Conservation (phyloP, 2,113 vertebrate species). For the Catharus minimus region DNA sequence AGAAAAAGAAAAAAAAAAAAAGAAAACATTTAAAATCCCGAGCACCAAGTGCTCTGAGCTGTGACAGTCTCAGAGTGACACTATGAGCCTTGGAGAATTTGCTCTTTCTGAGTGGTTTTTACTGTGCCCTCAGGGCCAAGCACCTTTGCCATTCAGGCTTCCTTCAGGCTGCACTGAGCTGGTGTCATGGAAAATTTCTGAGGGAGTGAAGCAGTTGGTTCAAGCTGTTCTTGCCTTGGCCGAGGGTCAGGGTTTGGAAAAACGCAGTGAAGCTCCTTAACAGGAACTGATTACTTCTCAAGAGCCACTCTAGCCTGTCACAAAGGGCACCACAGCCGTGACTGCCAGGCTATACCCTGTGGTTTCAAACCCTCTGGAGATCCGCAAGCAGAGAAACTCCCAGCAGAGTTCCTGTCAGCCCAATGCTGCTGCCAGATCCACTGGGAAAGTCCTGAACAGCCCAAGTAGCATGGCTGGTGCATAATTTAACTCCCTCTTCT, state of each 20-base stretch:
- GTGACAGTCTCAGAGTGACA: too few species aligned
- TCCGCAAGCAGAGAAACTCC: background rate
- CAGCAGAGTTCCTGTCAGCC: background rate
- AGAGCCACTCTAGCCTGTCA: background rate
- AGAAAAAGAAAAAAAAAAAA: background rate
- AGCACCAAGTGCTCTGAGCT: too few species aligned
- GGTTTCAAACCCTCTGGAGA: background rate
- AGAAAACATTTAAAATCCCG: too few species aligned
- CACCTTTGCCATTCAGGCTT: background rate
- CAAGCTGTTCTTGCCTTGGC: background rate
- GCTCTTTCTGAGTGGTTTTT: background rate
- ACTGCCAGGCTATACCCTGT: background rate
- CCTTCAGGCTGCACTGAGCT: rapidly evolving
- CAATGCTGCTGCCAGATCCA: background rate
- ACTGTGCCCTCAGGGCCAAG: rapidly evolving
- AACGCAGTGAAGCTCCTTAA: background rate
- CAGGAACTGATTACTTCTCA: background rate
- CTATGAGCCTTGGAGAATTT: background rate
- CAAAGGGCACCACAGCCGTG: background rate
- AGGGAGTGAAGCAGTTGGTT: background rate
- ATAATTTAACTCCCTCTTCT: background rate
- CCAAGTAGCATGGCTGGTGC: rapidly evolving
- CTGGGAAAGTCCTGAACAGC: background rate
- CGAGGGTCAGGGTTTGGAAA: background rate
- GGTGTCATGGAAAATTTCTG: background rate